Conservation (phyloP, 2,797 vertebrate genomes). For the Xiphorhynchus erythropygius region DNA sequence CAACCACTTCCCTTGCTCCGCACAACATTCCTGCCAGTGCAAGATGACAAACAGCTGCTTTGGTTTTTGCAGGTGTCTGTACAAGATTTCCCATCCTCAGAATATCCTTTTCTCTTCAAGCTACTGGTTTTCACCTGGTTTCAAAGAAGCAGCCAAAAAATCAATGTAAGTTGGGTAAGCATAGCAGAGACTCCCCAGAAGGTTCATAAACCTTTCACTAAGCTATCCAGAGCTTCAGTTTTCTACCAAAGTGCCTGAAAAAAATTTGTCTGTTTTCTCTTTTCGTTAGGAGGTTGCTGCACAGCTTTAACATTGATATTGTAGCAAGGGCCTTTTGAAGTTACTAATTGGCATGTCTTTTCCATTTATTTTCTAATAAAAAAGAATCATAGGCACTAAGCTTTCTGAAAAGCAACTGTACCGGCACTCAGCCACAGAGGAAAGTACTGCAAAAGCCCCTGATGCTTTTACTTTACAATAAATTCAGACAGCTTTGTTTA, state of each 20-base stretch:
- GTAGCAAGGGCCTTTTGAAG: background rate
- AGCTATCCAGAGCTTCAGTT: background rate
- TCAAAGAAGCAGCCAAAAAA: background rate
- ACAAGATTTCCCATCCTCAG: background rate
- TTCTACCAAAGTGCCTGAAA: background rate
- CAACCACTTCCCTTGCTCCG: accelerated
- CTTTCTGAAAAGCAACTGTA: constrained; percentile 26
- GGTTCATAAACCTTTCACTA: constrained; percentile 32
- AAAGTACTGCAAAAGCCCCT: constrained; percentile 12
- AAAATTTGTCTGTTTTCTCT: background rate
- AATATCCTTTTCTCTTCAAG: background rate
- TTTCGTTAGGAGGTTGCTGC: background rate
- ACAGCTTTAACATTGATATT: background rate
- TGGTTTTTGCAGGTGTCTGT: background rate
- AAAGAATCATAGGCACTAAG: background rate
- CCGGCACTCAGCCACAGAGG: background rate
- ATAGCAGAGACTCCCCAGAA: background rate
- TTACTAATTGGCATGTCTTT: constrained; percentile 15
- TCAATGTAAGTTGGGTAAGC: background rate
- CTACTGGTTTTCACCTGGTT: background rate
- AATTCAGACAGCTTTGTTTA: constrained; percentile 38
- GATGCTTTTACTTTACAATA: background rate
- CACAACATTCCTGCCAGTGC: background rate
- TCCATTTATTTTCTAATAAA: constrained; percentile 52
- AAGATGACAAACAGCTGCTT: background rate